phyloP scores from a whole-genome alignment of 2,888 invertebrate species.

The Drosophila anomelani region DNA sequence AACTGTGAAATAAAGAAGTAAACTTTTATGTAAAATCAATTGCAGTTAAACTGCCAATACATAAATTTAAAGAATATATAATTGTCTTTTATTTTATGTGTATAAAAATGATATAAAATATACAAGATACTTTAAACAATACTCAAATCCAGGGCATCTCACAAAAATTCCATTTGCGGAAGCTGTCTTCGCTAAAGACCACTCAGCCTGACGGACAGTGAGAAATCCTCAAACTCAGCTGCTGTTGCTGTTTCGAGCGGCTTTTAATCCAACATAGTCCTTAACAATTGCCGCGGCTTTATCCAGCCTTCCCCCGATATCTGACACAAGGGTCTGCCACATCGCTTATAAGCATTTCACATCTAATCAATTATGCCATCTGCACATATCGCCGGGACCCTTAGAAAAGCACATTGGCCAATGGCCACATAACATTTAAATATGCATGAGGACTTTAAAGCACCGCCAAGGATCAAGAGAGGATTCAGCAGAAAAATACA shows the following conservation, averaged over 20 bases:
- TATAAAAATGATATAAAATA: not conserved
- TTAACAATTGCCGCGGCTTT: slow-evolving; percentile 25
- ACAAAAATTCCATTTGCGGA: slow-evolving; percentile 18
- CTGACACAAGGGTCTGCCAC: slow-evolving; percentile 14
- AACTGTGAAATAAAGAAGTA: not conserved
- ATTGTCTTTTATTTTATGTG: not conserved
- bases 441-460: slow-evolving; percentile 70
- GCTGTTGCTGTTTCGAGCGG: slow-evolving; percentile 20
- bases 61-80: no score
- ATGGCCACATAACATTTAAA: slow-evolving; percentile 74
- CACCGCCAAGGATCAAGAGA: slow-evolving; percentile 9
- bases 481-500: slow-evolving; percentile 14
- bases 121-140: not conserved
- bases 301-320: not conserved
- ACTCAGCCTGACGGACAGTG: slow-evolving; percentile 26
- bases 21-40: not conserved
- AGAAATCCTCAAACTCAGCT: slow-evolving; percentile 24
- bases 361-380: slow-evolving; percentile 75
- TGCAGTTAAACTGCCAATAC: fast-evolving
- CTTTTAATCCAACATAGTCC: slow-evolving; percentile 24
- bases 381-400: slow-evolving; percentile 59
- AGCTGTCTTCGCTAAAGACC: slow-evolving; percentile 21
- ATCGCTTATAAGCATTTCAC: slow-evolving; percentile 70
- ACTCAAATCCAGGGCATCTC: not conserved
- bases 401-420: slow-evolving; percentile 44